These are phyloP conservation scores for Chloroclystis v-ata DNA, from an alignment of 2,888 invertebrate species.

Conservation along the genomic window DNA sequence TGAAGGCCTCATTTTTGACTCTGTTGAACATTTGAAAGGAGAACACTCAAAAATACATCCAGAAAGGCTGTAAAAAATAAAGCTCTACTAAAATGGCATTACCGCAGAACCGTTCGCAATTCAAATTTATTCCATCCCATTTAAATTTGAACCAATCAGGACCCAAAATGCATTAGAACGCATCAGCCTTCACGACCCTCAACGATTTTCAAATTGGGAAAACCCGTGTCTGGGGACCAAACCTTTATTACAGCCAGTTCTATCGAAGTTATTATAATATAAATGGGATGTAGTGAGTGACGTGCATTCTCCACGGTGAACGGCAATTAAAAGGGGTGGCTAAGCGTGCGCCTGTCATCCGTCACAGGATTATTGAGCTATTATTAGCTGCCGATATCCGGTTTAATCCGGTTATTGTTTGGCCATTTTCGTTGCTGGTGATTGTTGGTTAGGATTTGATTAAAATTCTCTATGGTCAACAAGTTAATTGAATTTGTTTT, in stretches of 20 bases:
- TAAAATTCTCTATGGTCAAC: background rate
- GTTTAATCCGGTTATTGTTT: slow-evolving; percentile 64
- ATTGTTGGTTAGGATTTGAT: background rate
- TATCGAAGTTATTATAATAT: slow-evolving; percentile 71
- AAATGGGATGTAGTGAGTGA: slow-evolving; percentile 70
- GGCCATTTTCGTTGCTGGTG: slow-evolving; percentile 43
- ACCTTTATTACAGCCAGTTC: slow-evolving; percentile 34
- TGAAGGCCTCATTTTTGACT: no score
- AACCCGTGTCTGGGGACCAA: slow-evolving; percentile 30
- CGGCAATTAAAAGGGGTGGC: slow-evolving; percentile 75
- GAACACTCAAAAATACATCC: no score
- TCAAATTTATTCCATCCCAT: slow-evolving; percentile 6
- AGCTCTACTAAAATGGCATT: background rate
- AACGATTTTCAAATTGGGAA: slow-evolving; percentile 17
- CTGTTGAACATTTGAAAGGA: no score
- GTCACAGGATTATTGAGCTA: slow-evolving; percentile 70
- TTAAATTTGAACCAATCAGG: slow-evolving; percentile 18
- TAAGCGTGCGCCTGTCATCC: slow-evolving; percentile 57
- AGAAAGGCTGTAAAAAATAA: no score
- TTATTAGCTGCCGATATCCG: slow-evolving; percentile 69
- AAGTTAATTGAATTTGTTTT: no score
- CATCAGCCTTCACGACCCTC: slow-evolving; percentile 25
- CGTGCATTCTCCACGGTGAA: slow-evolving; percentile 48
- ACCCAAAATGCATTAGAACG: slow-evolving; percentile 25
- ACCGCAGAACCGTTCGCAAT: slow-evolving; percentile 1